Conservation (phyloP, 2,113 vertebrate species). For the Ceuthmochares aereus region DNA sequence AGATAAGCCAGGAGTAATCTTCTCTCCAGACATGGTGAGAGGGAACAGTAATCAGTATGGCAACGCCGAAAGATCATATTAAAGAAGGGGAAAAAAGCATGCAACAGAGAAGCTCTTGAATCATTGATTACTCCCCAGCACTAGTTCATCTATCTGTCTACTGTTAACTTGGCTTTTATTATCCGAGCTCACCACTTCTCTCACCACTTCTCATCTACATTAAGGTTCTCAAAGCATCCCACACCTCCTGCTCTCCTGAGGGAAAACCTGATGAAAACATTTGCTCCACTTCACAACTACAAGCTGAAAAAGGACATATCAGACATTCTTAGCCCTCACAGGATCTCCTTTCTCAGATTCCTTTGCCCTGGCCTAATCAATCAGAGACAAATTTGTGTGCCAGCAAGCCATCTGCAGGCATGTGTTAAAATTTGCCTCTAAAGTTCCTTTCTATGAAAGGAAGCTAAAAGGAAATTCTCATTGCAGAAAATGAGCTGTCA, state of each 20-base stretch:
- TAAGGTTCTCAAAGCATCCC: neutral
- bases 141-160: neutral
- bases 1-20: constrained; percentile 17
- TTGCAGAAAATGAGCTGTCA: neutral
- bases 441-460: neutral
- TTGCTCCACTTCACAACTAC: neutral
- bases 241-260: neutral
- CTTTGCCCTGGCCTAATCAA: neutral
- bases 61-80: neutral
- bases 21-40: neutral
- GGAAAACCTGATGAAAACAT: neutral
- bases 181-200: neutral
- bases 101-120: neutral
- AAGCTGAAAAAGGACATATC: neutral
- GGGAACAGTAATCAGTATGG: neutral
- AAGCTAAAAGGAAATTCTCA: neutral
- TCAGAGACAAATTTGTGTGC: neutral
- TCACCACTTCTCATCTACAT: neutral
- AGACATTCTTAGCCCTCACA: neutral
- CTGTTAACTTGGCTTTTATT: neutral
- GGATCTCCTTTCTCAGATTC: neutral
- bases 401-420: neutral
- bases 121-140: neutral
- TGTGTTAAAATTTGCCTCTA: neutral
- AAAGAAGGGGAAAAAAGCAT: neutral